Base-by-base conservation (phyloP, 2,797 vertebrate species). In the Phoxinus dragarum region DNA sequence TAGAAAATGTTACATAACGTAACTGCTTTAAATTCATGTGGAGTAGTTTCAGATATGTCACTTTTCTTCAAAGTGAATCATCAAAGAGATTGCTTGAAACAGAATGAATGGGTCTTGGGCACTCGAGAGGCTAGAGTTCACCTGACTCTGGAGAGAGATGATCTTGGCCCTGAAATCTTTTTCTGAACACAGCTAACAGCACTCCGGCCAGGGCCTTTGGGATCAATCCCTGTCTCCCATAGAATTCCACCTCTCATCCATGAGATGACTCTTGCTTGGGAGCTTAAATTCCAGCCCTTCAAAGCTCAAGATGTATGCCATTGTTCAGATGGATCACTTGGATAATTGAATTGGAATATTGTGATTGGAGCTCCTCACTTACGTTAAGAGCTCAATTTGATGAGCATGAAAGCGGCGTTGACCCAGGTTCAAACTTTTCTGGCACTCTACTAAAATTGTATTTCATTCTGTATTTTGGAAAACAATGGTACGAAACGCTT, bases 311-410 rank as follows among this genome's bases (percentile, higher is more conserved):
- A 54, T 23, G 68, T 49, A 54, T 80, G 42, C 47, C 42, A 71
- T 81, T 81, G 80, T 82, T 83, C 31, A 59, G 59, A 88, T 84
- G 47, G 80, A 89, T 80, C 44, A 56, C 71, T 75, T 34, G 38
- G 56, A 36, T 85, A 83, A 88, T 83, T 88, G 40, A 88, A 81
- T 85, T 85, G 81, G 59, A 89, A 83, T 81, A 80, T 71, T 81
- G 68, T 74, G 86, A 11, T 80, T 52, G 27, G 61, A 78, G 67
- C 34, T 66, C 71, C 61, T 84, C 31, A 38, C 67, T 90, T 87
- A 84, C 49, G 23, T 81, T 87, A 81, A 88, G 76, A 81, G 86
- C 83, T 75, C 59, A 34, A 81, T 84, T 72, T 23, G 40, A 81
- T 77, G 85, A 81, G 76, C 31, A 72, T 42, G 54, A 64, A 14